These are phyloP conservation scores for Eunapius fragilis DNA, from an alignment of 37 sponge, comb jelly and placozoan species.

Conservation along the genomic window DNA sequence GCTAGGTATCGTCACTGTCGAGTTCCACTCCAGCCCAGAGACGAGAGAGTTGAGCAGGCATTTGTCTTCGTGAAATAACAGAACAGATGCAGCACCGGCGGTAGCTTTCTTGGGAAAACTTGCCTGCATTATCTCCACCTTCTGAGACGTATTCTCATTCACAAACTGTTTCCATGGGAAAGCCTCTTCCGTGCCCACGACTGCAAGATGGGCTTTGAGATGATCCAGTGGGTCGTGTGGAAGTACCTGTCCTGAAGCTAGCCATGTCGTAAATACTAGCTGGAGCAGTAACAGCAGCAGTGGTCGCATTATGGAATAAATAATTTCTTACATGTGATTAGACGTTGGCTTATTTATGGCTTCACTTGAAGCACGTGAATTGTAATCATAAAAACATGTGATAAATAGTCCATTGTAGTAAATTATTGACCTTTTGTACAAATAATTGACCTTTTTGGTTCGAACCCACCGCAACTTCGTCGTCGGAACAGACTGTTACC, in stretches of 20 bases:
- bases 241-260: background rate
- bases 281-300: background rate
- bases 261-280: background rate
- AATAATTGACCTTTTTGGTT: no score
- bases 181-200: background rate
- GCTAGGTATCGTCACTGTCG: constrained; percentile 19
- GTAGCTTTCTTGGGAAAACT: background rate
- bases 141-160: background rate
- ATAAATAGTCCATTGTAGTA: no score
- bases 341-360: background rate
- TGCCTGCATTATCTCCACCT: background rate
- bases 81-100: background rate
- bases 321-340: background rate
- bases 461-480: no score
- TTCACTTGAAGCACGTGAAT: background rate
- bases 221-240: constrained; percentile 35
- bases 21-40: background rate
- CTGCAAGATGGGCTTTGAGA: constrained; percentile 13
- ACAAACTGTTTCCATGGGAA: constrained; percentile 2
- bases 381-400: no score
- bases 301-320: background rate
- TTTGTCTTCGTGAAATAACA: constrained; percentile 26
- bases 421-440: no score
- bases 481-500: no score
- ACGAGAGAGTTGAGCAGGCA: background rate